These are phyloP conservation scores for Otolemur garnettii DNA, from an alignment of 2,113 vertebrate genomes.

Conservation along the genomic window DNA sequence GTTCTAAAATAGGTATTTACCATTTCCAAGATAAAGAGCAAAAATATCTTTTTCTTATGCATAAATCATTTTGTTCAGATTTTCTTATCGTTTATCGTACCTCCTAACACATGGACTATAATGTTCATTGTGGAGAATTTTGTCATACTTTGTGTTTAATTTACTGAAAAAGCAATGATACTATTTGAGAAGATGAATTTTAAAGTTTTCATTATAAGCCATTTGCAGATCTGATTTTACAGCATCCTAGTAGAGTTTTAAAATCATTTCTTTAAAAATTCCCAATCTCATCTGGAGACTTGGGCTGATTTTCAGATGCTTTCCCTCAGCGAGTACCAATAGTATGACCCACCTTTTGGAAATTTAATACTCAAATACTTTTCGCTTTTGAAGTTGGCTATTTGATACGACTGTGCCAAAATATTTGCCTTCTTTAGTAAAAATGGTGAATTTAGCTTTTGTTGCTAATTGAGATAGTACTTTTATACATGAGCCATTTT, in stretches of 20 bases:
- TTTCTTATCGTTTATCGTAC: neutral
- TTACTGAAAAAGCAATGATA: conserved; percentile 6
- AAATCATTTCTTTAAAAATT: neutral
- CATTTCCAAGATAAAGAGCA: conserved; percentile 18
- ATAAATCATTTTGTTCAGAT: conserved; percentile 19
- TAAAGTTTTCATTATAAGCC: neutral
- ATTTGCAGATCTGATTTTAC: neutral
- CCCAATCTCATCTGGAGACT: neutral
- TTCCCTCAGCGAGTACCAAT: neutral
- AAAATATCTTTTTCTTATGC: conserved; percentile 2
- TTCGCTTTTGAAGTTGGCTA: neutral
- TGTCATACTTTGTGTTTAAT: neutral
- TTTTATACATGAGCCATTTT: conserved; percentile 12
- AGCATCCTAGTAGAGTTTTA: neutral
- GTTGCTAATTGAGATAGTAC: neutral
- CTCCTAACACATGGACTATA: neutral
- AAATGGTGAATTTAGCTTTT: neutral
- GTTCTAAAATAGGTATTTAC: conserved; percentile 63
- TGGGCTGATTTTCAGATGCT: neutral
- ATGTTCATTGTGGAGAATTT: neutral
- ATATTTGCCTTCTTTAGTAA: neutral
- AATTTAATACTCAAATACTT: neutral
- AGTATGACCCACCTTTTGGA: neutral
- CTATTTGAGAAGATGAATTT: conserved; percentile 39
- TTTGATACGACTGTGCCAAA: neutral